Evolutionary conservation across 1,140 invertebrate species (phyloP), one percentile per base, ranked within the genome.

Genomic region (Steinernema feltiae): DNA sequence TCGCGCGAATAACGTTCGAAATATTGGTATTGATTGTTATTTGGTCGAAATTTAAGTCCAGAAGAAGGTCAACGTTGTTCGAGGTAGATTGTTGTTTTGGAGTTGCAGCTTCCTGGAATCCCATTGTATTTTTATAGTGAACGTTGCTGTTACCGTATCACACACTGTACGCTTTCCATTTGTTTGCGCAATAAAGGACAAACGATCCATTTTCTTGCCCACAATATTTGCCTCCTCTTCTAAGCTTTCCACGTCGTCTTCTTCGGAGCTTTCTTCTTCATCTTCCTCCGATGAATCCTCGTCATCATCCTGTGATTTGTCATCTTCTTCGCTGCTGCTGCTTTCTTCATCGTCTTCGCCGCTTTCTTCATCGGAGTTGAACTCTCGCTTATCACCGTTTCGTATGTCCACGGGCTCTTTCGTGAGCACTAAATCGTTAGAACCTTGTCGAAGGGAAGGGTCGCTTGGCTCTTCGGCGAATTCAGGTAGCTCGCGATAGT

Each of bases 401-500:
- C 53, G 53, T 3, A 21, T 3, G 2, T 63, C 53, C 53, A 27
- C 53, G 24, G 3, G 7, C 53, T 63, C 53, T 21, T 63, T 63
- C 2, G 53, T 7, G 7, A 63, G 24, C 2, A 63, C 53, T 21
- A 63, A 27, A 3, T 63, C 1, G 88, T 88, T 48, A 89, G 88
- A 74, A 91, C 90, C 32, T 84, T 93, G 92, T 71, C 94, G 89
- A 0, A 95, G 91, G 2, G 89, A 88, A 0, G 92, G 88, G 85
- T 94, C 92, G 1, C 93, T 92, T 0, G 92, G 90, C 3, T 89
- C 88, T 30, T 90, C 88, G 0, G 96, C 95, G 85, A 95, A 97
- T 1, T 90, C 86, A 1, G 95, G 94, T 70, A 99, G 88, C 74
- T 94, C 91, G 73, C 92, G 91, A 87, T 99, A 98, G 2, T 94